Percentiles rank a stretch among this genome's conserved stretches.
Conservation (phyloP, 2,113 vertebrate species). For the Aegotheles bennettii region DNA sequence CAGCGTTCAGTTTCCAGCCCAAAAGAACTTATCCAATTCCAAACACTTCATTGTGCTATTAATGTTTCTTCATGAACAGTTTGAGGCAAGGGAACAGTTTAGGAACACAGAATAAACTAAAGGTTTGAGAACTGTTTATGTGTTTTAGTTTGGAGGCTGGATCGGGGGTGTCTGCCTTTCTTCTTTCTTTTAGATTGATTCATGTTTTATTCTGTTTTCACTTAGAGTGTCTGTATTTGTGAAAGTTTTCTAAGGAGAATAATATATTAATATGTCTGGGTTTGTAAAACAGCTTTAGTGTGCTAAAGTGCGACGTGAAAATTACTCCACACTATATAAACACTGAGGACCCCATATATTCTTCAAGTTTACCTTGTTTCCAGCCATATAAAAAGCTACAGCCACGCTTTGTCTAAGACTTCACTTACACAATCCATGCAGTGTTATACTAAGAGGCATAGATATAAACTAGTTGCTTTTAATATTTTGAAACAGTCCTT, state of each 20-base stretch:
- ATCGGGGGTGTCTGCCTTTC: background rate
- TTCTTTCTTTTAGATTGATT: background rate
- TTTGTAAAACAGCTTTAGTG: conserved; percentile 11
- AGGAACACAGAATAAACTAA: background rate
- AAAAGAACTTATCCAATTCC: background rate
- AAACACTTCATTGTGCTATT: background rate
- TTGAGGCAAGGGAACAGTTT: background rate
- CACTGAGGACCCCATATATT: conserved; percentile 23
- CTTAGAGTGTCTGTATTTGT: background rate
- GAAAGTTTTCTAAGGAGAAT: background rate
- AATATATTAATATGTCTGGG: background rate
- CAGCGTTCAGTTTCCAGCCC: background rate
- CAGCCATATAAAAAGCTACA: conserved; percentile 14
- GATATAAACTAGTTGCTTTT: conserved; percentile 8
- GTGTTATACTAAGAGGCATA: background rate
- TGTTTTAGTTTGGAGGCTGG: background rate
- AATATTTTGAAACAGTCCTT: background rate
- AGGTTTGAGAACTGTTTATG: background rate
- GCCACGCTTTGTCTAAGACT: background rate
- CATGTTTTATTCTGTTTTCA: conserved; percentile 15
- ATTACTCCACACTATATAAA: conserved; percentile 9
- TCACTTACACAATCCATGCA: background rate
- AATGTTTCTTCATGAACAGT: background rate
- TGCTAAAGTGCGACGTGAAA: background rate
- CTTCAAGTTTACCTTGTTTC: conserved; percentile 29